A percentile compares a stretch with the other conserved stretches of the same genome.
Evolutionary conservation across 1,140 invertebrate genomes (phyloP).

Genomic region (Microplitis demolitor): DNA sequence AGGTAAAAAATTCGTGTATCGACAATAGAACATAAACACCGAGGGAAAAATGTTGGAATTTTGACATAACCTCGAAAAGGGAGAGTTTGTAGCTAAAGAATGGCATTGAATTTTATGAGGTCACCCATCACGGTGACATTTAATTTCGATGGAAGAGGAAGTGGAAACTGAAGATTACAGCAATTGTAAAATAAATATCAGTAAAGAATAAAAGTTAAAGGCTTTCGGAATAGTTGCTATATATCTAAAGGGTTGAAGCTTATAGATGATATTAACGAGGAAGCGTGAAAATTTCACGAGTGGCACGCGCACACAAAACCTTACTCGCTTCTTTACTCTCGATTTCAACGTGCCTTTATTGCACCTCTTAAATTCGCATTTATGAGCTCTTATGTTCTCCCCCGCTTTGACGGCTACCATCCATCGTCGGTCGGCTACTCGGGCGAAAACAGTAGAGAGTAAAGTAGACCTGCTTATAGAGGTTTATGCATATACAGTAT

Average conservation of each 20-base stretch:
- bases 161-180: background rate
- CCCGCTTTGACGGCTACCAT: slow-evolving; percentile 33
- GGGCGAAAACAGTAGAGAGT: background rate
- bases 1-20: slow-evolving; percentile 41
- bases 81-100: slow-evolving; percentile 23
- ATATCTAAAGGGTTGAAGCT: too few species aligned
- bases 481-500: background rate
- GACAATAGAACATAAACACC: slow-evolving; percentile 33
- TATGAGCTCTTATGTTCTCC: slow-evolving; percentile 62
- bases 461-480: slow-evolving; percentile 2
- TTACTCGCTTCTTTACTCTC: slow-evolving; percentile 59
- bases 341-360: slow-evolving; percentile 64
- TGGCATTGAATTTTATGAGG: slow-evolving; percentile 15
- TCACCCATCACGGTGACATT: background rate
- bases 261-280: slow-evolving; percentile 20
- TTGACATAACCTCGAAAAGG: slow-evolving; percentile 42
- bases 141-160: background rate
- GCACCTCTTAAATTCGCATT: slow-evolving; percentile 64
- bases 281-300: slow-evolving; percentile 24
- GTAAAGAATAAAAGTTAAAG: background rate
- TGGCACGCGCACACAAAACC: slow-evolving; percentile 39
- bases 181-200: too few species aligned
- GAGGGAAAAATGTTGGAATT: slow-evolving; percentile 28
- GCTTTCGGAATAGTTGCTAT: slow-evolving; percentile 1
- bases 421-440: slow-evolving; percentile 23